Base-by-base conservation (phyloP, 2,797 vertebrate species). In the Spinus pinus region DNA sequence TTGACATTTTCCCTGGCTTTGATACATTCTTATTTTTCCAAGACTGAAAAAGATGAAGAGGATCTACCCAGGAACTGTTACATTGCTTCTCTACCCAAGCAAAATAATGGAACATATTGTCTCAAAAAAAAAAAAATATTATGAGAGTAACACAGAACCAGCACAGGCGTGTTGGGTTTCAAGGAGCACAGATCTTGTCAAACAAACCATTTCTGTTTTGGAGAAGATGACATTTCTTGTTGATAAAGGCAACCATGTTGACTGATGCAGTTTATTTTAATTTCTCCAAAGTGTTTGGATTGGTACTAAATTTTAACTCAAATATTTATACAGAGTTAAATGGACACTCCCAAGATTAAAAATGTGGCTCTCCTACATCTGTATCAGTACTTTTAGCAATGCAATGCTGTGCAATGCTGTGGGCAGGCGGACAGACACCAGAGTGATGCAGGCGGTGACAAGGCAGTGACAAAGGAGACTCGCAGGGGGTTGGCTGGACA, bases 1-100 rank as follows among this genome's bases (percentile, higher is more conserved):
- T 53, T 80, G 94, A 86, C 78, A 95, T 95, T 93, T 95, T 85
- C 83, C 61, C 86, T 93, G 67, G 86, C 88, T 95, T 93, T 91
- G 41, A 80, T 86, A 58, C 21, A n/a, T 84, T 90, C 83, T 75
- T 91, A 66, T 66, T 88, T 95, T 94, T 94, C 93, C 94, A 95
- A 85, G 66, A 39, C 35, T 82, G 82, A 42, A 93, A 93, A 86
- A 75, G 51, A 44, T 83, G 77, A 62, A 82, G 56, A 86, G 62
- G 16, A 66, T 84, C 62, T 95, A 88, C 73, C 22, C 33, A 86
- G 58, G 73, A 94, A 64, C 66, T 69, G 42, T 35, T 81, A 61
- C 23, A 9, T 23, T 81, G 44, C 87, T 81, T 69, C 70, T 81
- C 39, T 90, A 69, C 75, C 69, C 93, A 95, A 94, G 50, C 39